Conservation (phyloP, 2,888 invertebrate genomes). For the Drosophila sordidula region DNA sequence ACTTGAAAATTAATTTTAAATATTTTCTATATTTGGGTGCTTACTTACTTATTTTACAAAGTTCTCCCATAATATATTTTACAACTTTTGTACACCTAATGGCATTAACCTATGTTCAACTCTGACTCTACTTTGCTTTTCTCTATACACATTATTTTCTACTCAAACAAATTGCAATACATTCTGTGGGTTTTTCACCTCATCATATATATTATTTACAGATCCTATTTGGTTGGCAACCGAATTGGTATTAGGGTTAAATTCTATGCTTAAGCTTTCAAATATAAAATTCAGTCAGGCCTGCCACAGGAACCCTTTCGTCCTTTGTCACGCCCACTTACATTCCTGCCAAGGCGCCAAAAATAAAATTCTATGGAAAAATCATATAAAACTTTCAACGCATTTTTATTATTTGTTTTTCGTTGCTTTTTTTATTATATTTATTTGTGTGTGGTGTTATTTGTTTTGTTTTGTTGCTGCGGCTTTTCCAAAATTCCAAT, state of each 20-base stretch:
- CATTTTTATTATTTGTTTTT: constrained; percentile 63
- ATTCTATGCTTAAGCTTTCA: constrained; percentile 22
- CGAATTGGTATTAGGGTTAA: constrained; percentile 14
- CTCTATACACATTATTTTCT: not conserved
- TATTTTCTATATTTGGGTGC: too few species aligned
- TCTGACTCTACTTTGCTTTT: not conserved
- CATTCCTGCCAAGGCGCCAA: constrained; percentile 20
- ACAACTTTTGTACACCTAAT: too few species aligned
- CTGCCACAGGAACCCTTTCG: constrained; percentile 44
- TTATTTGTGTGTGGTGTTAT: constrained; percentile 15
- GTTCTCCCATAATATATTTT: too few species aligned
- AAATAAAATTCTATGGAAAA: constrained; percentile 20
- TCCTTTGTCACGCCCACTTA: constrained; percentile 57
- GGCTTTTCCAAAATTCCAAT: constrained; percentile 52
- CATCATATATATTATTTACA: constrained; percentile 43
- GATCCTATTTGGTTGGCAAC: constrained; percentile 10
- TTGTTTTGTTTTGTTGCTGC: constrained; percentile 46
- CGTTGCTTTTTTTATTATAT: constrained; percentile 24
- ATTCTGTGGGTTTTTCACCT: constrained; percentile 17
- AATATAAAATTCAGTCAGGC: constrained; percentile 19
- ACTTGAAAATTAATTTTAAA: too few species aligned
- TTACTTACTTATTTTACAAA: too few species aligned
- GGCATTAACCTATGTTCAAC: too few species aligned
- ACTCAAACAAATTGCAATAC: not conserved
- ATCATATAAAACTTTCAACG: constrained; percentile 62